Evolutionary conservation across 2,888 invertebrate genomes (phyloP).

Genomic region (Chrysodeixis includens): DNA sequence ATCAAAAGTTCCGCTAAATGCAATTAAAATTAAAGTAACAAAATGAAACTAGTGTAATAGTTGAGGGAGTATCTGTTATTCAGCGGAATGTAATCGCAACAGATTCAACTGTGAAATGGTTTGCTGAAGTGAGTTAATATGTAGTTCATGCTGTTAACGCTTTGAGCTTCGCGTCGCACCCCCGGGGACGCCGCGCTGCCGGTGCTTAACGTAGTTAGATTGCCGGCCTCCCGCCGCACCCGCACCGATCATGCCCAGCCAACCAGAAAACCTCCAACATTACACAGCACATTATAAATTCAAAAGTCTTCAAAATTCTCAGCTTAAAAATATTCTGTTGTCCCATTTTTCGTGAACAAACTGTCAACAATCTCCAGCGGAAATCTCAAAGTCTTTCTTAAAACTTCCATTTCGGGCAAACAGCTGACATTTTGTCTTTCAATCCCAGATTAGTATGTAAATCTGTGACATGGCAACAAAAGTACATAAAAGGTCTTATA

Average conservation of each 20-base stretch:
- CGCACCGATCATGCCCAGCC: not conserved
- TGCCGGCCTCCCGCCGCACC: not conserved
- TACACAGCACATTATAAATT: not conserved
- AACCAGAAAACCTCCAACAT: not conserved
- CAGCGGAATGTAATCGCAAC: constrained; percentile 4
- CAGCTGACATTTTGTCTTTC: constrained; percentile 42
- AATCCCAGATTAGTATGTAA: constrained; percentile 51
- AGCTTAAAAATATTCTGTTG: not conserved
- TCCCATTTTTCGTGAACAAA: not conserved
- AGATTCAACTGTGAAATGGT: constrained; percentile 4
- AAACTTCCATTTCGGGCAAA: constrained; percentile 13
- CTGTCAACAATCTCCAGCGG: not conserved
- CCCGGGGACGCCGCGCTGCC: not conserved
- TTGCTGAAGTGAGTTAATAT: constrained; percentile 4
- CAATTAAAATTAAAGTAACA: not conserved
- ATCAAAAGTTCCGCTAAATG: not conserved
- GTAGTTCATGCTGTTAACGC: constrained; percentile 4
- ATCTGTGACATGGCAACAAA: constrained; percentile 37
- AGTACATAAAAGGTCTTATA: constrained; percentile 52
- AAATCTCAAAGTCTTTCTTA: constrained; percentile 2
- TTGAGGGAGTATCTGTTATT: not conserved
- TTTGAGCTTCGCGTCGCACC: not conserved
- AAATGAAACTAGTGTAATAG: not conserved
- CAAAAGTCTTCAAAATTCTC: not conserved
- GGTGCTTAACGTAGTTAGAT: not conserved